phyloP scores from a whole-genome alignment of 2,888 invertebrate species.

The Drosophila ustulata region DNA sequence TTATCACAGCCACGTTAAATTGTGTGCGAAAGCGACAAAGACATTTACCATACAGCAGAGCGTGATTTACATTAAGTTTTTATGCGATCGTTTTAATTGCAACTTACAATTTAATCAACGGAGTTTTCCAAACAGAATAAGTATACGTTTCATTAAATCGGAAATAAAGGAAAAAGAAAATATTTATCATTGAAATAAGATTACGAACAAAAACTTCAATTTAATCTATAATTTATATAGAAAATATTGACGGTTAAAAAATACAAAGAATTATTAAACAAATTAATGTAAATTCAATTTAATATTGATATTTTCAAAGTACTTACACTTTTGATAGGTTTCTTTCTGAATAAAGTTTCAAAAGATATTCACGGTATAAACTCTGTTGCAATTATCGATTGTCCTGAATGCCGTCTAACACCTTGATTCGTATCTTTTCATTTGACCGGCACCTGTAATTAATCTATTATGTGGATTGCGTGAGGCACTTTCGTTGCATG shows the following conservation, averaged over 20 bases:
- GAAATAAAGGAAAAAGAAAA: not conserved
- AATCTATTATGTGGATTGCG: conserved; percentile 69
- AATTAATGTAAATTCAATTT: too few relatives aligned
- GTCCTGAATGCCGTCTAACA: conserved; percentile 27
- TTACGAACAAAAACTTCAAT: too few relatives aligned
- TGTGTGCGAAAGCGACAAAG: not conserved
- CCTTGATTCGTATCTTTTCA: conserved; percentile 15
- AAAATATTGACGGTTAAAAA: too few relatives aligned
- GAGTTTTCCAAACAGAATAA: not conserved
- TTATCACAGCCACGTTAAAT: conserved; percentile 28
- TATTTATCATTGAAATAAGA: not conserved
- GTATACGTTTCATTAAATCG: not conserved
- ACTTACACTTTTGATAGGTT: not conserved
- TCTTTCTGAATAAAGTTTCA: not conserved
- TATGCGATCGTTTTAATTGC: not conserved
- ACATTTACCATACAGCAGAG: conserved; percentile 4
- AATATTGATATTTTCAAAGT: too few relatives aligned
- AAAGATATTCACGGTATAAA: not conserved
- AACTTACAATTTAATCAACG: not conserved
- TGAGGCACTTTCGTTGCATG: conserved; percentile 67
- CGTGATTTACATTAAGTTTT: not conserved
- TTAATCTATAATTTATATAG: too few relatives aligned
- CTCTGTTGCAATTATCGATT: conserved; percentile 18
- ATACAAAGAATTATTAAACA: too few relatives aligned
- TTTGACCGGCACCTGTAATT: conserved; percentile 51